Evolutionary conservation across 2,113 vertebrate species (phyloP).

Genomic region (Neolamprologus ventralis): DNA sequence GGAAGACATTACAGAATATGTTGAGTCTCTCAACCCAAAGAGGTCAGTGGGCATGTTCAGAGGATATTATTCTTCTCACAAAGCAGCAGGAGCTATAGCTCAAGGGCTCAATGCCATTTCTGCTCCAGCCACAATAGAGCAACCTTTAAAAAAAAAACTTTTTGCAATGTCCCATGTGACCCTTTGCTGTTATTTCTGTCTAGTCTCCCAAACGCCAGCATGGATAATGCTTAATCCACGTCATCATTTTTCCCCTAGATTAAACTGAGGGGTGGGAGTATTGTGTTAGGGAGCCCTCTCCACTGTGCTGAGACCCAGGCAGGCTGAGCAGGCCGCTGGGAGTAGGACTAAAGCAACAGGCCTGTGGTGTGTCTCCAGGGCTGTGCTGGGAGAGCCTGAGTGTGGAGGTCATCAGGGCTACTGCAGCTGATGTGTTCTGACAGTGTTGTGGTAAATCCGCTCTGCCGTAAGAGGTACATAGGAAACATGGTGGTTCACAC

Average conservation of each 20-base stretch:
- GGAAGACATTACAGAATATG: neutral
- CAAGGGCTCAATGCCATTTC: slow-evolving; percentile 2
- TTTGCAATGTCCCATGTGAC: slow-evolving; percentile 28
- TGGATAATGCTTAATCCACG: slow-evolving; percentile 27
- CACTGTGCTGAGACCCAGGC: neutral
- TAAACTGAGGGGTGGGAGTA: slow-evolving; percentile 2
- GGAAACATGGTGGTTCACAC: slow-evolving; percentile 55
- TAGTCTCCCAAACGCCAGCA: slow-evolving; percentile 25
- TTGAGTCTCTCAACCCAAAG: neutral
- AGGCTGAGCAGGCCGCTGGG: neutral
- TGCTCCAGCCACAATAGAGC: slow-evolving; percentile 16
- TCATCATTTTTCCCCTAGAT: slow-evolving; percentile 44
- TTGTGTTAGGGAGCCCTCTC: slow-evolving; percentile 27
- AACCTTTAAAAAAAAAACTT: slow-evolving; percentile 35
- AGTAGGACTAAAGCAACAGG: slow-evolving; percentile 60
- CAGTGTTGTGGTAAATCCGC: slow-evolving; percentile 64
- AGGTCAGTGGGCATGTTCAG: slow-evolving; percentile 14
- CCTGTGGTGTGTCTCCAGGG: slow-evolving; percentile 28
- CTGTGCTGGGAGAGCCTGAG: slow-evolving; percentile 13
- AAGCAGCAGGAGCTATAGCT: neutral
- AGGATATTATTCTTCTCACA: neutral
- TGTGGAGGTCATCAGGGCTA: slow-evolving; percentile 42
- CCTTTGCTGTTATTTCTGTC: slow-evolving; percentile 39
- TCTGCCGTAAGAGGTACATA: slow-evolving; percentile 56
- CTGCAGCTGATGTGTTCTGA: slow-evolving; percentile 54